Percentiles rank a stretch among this genome's conserved stretches.
Evolutionary conservation across 1,140 invertebrate species (phyloP).

Genomic region (Pachypeltis micranthus): DNA sequence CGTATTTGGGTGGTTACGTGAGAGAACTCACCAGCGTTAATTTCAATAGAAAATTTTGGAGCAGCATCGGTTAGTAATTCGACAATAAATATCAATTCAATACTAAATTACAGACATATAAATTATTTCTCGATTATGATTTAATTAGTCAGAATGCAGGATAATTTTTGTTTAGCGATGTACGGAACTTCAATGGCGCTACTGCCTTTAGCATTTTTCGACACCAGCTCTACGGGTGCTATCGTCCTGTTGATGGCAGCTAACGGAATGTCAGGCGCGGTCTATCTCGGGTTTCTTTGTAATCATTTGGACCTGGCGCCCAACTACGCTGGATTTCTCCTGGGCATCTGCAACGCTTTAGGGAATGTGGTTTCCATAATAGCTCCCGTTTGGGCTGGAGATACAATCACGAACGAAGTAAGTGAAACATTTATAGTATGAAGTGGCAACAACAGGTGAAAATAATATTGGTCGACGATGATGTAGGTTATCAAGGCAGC

Average conservation of each 20-base stretch:
- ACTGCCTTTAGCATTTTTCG: conserved; percentile 32
- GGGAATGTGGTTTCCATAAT: conserved; percentile 58
- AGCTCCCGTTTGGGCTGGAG: conserved; percentile 46
- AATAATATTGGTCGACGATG: too few relatives aligned
- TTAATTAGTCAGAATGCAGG: too few relatives aligned
- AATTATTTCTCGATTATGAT: too few relatives aligned
- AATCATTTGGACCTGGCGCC: conserved; percentile 66
- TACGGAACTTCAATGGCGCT: conserved; percentile 36
- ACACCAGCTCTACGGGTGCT: conserved; percentile 49
- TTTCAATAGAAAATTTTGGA: conserved; percentile 19
- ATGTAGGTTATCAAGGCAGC: too few relatives aligned
- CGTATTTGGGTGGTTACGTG: conserved; percentile 47
- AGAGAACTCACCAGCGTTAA: conserved; percentile 7
- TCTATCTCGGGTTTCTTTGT: conserved; percentile 40
- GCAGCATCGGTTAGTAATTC: conserved; percentile 41
- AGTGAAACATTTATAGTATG: too few relatives aligned
- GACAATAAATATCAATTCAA: too few relatives aligned
- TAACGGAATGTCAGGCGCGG: conserved; percentile 47
- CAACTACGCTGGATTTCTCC: conserved; percentile 55
- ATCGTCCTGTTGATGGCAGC: conserved; percentile 34
- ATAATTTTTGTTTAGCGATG: too few relatives aligned
- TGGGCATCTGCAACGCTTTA: conserved; percentile 64
- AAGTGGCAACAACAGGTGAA: too few relatives aligned
- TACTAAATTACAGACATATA: too few relatives aligned
- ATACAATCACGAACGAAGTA: conserved; percentile 36